Conservation (phyloP, 2,888 invertebrate genomes). For the Macaria liturata region DNA sequence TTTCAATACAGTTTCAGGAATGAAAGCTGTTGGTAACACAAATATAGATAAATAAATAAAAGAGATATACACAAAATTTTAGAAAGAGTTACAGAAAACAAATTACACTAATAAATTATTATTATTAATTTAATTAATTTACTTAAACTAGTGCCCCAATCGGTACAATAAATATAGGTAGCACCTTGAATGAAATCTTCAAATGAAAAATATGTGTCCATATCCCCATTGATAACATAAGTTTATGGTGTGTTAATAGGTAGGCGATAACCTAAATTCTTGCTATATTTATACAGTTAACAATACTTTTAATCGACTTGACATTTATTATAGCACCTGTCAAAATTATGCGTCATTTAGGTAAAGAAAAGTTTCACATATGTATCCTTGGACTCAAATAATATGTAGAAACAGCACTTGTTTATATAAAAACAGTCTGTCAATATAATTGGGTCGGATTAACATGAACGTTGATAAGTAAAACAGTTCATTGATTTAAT, state of each 20-base stretch:
- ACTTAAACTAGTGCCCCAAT: too few species aligned
- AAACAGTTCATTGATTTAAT: conserved; percentile 19
- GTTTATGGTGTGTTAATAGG: conserved; percentile 50
- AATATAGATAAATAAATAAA: too few species aligned
- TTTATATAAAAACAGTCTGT: conserved; percentile 1
- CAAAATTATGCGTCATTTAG: conserved; percentile 17
- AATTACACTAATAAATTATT: too few species aligned
- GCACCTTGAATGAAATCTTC: too few species aligned
- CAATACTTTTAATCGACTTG: conserved; percentile 25
- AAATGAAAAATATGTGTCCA: background rate
- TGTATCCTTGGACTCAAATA: conserved; percentile 10
- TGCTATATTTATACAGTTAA: conserved; percentile 32
- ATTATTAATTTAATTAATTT: too few species aligned
- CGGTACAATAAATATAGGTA: too few species aligned
- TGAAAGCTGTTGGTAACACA: conserved; percentile 11
- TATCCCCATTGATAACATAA: conserved; percentile 47
- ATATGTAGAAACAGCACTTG: conserved; percentile 12
- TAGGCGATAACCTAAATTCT: conserved; percentile 54
- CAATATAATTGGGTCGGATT: conserved; percentile 19
- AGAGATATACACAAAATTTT: too few species aligned
- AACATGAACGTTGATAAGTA: conserved; percentile 13
- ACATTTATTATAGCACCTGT: conserved; percentile 30
- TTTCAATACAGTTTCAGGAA: background rate
- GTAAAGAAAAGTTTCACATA: conserved; percentile 12
- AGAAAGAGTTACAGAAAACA: too few species aligned